These are phyloP conservation scores for Struthio camelus DNA, from an alignment of 2,113 vertebrate species.

Conservation along the genomic window DNA sequence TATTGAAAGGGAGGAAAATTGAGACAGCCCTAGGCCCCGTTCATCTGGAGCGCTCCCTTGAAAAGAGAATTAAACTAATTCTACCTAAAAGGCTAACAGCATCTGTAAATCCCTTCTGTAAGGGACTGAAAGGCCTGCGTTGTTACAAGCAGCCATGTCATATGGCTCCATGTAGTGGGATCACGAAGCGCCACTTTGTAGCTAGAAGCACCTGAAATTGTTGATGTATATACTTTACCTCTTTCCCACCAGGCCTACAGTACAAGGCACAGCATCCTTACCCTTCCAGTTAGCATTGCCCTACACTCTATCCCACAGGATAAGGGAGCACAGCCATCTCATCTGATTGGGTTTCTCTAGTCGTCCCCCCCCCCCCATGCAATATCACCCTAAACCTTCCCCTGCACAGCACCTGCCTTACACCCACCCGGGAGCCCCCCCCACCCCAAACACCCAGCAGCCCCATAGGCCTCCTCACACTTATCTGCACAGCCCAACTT, in stretches of 20 bases:
- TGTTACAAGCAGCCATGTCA: neutral
- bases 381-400: neutral
- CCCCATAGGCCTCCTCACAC: neutral
- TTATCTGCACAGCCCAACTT: neutral
- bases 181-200: neutral
- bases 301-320: neutral
- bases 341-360: neutral
- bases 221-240: neutral
- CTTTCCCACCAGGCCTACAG: neutral
- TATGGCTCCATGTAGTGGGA: neutral
- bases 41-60: neutral
- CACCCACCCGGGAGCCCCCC: neutral
- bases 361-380: too few relatives aligned
- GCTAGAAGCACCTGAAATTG: neutral
- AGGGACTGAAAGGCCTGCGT: neutral
- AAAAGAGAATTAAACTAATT: neutral
- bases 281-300: neutral
- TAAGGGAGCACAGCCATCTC: neutral
- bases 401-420: neutral
- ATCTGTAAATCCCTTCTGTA: neutral
- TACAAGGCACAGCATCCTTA: neutral
- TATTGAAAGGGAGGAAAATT: neutral
- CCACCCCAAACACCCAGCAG: too few relatives aligned
- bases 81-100: neutral
- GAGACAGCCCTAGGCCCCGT: neutral